phyloP scores from a whole-genome alignment of 2,888 invertebrate species.

The Drosophila engyochracea region DNA sequence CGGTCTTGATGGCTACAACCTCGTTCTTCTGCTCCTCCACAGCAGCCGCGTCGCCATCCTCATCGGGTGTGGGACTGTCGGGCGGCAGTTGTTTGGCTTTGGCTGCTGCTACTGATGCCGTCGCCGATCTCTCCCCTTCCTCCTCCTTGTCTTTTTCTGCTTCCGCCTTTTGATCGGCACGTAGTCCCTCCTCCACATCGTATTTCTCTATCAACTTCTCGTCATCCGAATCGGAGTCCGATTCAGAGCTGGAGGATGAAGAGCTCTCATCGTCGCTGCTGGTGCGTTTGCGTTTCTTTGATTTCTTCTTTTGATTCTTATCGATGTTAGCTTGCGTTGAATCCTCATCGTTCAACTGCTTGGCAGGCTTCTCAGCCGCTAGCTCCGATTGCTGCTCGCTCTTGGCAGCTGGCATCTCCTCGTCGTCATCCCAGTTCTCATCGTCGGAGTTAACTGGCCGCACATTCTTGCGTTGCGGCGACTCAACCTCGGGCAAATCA shows the following conservation, averaged over 20 bases:
- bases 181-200: constrained; percentile 71
- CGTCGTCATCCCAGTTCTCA: constrained; percentile 82
- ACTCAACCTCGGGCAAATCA: constrained; percentile 68
- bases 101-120: constrained; percentile 6
- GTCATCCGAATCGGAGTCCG: constrained; percentile 75
- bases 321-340: constrained; percentile 28
- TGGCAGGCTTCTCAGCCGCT: constrained; percentile 23
- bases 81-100: constrained; percentile 32
- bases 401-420: constrained; percentile 52
- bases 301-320: constrained; percentile 54
- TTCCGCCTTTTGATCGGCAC: constrained; percentile 69
- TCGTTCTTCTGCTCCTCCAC: constrained; percentile 31
- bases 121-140: neutral
- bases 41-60: constrained; percentile 47
- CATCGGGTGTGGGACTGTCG: constrained; percentile 60
- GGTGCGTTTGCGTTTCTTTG: constrained; percentile 75
- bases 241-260: constrained; percentile 78
- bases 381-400: constrained; percentile 19
- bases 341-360: constrained; percentile 51
- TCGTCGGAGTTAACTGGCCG: constrained; percentile 71
- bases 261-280: constrained; percentile 77
- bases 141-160: constrained; percentile 51
- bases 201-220: constrained; percentile 84
- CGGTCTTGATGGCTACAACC: constrained; percentile 45
- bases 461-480: constrained; percentile 66